These are phyloP conservation scores for Falco rusticolus DNA, from an alignment of 2,797 vertebrate species.

Conservation along the genomic window DNA sequence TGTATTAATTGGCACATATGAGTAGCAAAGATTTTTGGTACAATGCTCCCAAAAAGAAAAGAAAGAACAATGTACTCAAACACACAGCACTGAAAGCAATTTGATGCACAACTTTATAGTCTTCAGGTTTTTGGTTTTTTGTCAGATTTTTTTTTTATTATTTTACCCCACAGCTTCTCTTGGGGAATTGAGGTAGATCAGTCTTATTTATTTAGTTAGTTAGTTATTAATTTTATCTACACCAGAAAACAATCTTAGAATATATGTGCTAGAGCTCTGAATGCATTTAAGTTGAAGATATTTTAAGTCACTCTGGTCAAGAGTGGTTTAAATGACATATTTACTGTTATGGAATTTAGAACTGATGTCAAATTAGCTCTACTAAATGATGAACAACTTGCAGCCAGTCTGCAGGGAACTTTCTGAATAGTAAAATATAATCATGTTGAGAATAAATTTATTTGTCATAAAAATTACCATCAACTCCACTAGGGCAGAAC, in stretches of 20 bases:
- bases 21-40: not conserved
- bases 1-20: not conserved
- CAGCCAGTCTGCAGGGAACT: not conserved
- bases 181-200: not conserved
- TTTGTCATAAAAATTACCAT: slow-evolving; percentile 26
- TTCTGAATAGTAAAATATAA: slow-evolving; percentile 5
- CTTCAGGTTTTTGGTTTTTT: not conserved
- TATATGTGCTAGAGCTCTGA: not conserved
- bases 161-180: not conserved
- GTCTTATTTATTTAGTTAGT: not conserved
- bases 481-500: not conserved
- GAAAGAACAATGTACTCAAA: not conserved
- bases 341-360: not conserved
- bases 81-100: not conserved
- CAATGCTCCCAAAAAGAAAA: not conserved
- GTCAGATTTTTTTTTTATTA: not conserved
- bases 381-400: slow-evolving; percentile 8
- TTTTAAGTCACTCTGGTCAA: not conserved
- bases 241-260: not conserved
- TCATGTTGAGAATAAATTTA: slow-evolving; percentile 13
- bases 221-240: not conserved
- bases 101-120: not conserved
- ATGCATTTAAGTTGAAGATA: not conserved
- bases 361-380: not conserved
- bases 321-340: not conserved